Percentiles rank a stretch among this genome's conserved stretches.
Conservation (phyloP, 2,888 invertebrate genomes). For the Keiferia lycopersicella region DNA sequence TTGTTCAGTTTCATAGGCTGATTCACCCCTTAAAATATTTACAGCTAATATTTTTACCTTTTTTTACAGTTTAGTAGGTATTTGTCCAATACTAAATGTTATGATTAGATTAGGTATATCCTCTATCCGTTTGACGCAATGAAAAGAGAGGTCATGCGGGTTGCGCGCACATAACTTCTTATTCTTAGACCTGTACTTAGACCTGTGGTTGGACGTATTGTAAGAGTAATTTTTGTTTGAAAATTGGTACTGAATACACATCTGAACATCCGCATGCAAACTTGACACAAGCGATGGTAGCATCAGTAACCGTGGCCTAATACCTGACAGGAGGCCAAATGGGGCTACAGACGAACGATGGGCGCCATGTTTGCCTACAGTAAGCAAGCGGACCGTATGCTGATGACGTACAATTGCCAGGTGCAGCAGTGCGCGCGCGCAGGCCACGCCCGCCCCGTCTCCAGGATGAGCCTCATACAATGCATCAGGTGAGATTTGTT, state of each 20-base stretch:
- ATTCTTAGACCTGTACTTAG: too few relatives aligned
- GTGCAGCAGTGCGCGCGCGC: slow-evolving; percentile 74
- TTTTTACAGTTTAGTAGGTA: too few relatives aligned
- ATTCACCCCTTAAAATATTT: too few relatives aligned
- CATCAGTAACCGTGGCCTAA: slow-evolving; percentile 54
- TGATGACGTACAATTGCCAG: slow-evolving; percentile 80
- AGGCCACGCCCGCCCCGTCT: slow-evolving; percentile 65
- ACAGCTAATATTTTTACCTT: too few relatives aligned
- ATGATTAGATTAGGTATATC: too few relatives aligned
- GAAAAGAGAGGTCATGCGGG: too few relatives aligned
- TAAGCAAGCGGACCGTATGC: slow-evolving; percentile 78
- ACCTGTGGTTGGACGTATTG: too few relatives aligned
- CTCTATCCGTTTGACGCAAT: too few relatives aligned
- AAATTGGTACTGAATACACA: slow-evolving; percentile 5
- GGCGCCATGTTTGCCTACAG: slow-evolving; percentile 79
- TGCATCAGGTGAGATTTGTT: slow-evolving; percentile 84
- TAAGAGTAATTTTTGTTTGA: too few relatives aligned
- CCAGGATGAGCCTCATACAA: slow-evolving; percentile 88
- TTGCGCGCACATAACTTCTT: too few relatives aligned
- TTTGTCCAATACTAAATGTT: neutral
- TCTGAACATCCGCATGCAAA: slow-evolving; percentile 34
- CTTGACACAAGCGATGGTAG: slow-evolving; percentile 54
- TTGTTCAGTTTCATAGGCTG: too few relatives aligned
- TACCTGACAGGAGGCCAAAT: slow-evolving; percentile 77
- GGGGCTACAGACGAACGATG: slow-evolving; percentile 79